Conservation (phyloP, 2,113 vertebrate species). For the Charina bottae region DNA sequence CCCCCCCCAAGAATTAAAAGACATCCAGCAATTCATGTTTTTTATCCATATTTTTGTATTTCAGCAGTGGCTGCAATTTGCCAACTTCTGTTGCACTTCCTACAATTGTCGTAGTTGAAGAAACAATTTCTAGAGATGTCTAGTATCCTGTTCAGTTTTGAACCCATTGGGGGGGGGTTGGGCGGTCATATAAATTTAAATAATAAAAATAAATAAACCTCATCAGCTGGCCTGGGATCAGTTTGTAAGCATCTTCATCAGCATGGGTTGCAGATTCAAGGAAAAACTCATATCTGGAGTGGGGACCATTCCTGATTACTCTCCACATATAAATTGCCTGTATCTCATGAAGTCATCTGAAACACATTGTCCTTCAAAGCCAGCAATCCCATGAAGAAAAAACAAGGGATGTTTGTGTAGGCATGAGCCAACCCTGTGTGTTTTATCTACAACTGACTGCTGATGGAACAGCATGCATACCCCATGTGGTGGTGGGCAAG, state of each 20-base stretch:
- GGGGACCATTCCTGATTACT: not conserved
- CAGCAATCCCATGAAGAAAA: not conserved
- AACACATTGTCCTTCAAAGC: not conserved
- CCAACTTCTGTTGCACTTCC: not conserved
- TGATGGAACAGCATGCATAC: not conserved
- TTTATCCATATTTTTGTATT: not conserved
- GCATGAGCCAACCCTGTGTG: not conserved
- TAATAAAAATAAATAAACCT: no score
- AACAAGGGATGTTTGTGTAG: not conserved
- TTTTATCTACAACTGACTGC: not conserved
- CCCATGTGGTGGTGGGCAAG: not conserved
- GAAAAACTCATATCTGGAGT: not conserved
- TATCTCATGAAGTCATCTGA: not conserved
- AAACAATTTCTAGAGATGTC: not conserved
- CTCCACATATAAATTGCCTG: not conserved
- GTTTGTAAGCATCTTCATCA: not conserved
- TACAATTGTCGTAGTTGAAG: not conserved
- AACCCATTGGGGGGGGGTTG: no score
- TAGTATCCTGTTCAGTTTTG: not conserved
- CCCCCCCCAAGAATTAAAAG: no score
- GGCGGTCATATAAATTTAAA: no score
- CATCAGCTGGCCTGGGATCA: not conserved
- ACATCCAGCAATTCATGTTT: not conserved
- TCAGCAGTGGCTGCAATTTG: not conserved
- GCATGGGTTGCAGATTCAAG: not conserved